Conservation (phyloP, 2,888 invertebrate species). For the Drosophila buzzatii region DNA sequence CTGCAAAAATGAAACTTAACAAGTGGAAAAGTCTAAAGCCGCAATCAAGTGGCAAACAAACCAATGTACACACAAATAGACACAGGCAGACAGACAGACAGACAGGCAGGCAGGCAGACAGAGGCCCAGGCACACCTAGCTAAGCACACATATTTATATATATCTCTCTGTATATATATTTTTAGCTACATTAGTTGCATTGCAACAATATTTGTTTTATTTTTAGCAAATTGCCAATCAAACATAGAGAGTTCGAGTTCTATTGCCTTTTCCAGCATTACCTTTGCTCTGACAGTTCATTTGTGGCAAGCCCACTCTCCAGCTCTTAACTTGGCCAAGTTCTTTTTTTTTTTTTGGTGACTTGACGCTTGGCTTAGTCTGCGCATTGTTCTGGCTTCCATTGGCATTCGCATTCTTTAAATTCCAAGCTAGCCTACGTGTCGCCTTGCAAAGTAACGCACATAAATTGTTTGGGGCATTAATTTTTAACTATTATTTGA, state of each 20-base stretch:
- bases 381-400: slow-evolving; percentile 61
- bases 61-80: slow-evolving; percentile 35
- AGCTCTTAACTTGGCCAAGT: slow-evolving; percentile 47
- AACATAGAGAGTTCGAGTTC: slow-evolving; percentile 39
- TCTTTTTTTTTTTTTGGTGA: slow-evolving; percentile 45
- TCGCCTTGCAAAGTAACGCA: not conserved
- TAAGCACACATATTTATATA: slow-evolving; percentile 2
- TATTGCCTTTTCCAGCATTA: not conserved
- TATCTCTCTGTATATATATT: not conserved
- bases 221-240: slow-evolving; percentile 67
- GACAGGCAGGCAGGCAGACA: not conserved
- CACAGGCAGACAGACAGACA: slow-evolving; percentile 3
- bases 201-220: slow-evolving; percentile 50
- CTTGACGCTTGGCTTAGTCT: slow-evolving; percentile 46
- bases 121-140: not conserved
- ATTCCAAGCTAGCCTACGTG: slow-evolving; percentile 8
- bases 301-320: not conserved
- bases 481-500: slow-evolving; percentile 40
- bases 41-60: slow-evolving; percentile 73
- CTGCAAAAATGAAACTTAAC: slow-evolving; percentile 71
- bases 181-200: slow-evolving; percentile 9
- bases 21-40: slow-evolving; percentile 74
- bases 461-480: slow-evolving; percentile 26
- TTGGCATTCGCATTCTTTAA: slow-evolving; percentile 31
- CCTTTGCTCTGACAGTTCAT: slow-evolving; percentile 8